These are phyloP conservation scores for Neolamprologus fasciatus DNA, from an alignment of 2,113 vertebrate genomes.

Conservation along the genomic window DNA sequence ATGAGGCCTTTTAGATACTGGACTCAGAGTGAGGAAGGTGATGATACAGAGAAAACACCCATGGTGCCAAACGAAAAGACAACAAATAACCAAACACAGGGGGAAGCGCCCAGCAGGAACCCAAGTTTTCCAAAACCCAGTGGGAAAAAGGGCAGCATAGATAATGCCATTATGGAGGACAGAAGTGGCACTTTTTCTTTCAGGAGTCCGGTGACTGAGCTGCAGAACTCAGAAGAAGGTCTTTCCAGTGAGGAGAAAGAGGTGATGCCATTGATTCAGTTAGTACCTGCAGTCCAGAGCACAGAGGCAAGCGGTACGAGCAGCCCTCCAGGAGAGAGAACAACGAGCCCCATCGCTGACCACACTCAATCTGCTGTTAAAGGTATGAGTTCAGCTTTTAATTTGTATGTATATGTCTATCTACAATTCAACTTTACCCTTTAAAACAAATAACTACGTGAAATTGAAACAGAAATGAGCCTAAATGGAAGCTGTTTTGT, in stretches of 20 bases:
- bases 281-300: conserved; percentile 23
- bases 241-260: conserved; percentile 69
- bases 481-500: not conserved
- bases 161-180: conserved; percentile 63
- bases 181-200: conserved; percentile 4
- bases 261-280: conserved; percentile 32
- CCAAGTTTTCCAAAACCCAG: conserved; percentile 20
- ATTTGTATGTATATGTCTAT: not conserved
- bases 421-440: not conserved
- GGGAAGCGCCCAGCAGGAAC: conserved; percentile 13
- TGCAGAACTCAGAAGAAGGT: conserved; percentile 39
- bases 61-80: not conserved
- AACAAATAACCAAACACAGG: conserved; percentile 13
- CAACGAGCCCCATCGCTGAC: not conserved
- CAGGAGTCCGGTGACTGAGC: not conserved
- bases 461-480: not conserved
- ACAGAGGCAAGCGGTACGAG: not conserved
- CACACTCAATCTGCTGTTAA: not conserved
- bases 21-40: conserved; percentile 11
- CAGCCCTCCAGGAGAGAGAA: not conserved
- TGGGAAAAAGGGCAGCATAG: conserved; percentile 41
- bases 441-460: not conserved
- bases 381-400: conserved; percentile 11
- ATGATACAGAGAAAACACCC: not conserved
- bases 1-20: conserved; percentile 67